Conservation (phyloP, 2,888 invertebrate genomes). For the Tortricodes alternella region DNA sequence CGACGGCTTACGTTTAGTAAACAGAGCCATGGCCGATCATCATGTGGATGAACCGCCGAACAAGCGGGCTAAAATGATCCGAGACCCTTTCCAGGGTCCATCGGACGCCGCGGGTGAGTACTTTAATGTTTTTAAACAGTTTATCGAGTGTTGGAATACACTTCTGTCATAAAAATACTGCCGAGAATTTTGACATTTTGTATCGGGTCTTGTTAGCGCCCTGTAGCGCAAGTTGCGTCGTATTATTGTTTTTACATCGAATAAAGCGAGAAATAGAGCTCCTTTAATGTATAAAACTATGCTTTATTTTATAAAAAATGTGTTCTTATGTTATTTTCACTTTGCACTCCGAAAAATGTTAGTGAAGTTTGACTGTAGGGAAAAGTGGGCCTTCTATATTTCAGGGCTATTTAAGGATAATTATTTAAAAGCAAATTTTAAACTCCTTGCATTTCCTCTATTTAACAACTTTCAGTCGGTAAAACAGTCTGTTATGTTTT, state of each 20-base stretch:
- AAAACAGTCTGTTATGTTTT: neutral
- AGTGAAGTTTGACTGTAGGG: neutral
- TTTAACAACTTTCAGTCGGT: neutral
- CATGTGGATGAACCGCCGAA: constrained; percentile 97
- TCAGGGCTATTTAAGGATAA: neutral
- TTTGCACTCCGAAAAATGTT: constrained; percentile 5
- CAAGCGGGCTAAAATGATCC: constrained; percentile 96
- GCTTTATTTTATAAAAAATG: constrained; percentile 14
- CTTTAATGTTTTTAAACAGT: constrained; percentile 64
- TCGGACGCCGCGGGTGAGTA: constrained; percentile 91
- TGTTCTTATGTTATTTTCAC: neutral
- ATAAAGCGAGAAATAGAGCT: constrained; percentile 5
- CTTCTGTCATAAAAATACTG: constrained; percentile 75
- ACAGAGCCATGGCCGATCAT: constrained; percentile 96
- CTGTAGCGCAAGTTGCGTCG: constrained; percentile 30
- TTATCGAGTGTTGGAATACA: constrained; percentile 61
- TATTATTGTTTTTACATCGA: constrained; percentile 18
- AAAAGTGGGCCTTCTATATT: constrained; percentile 7
- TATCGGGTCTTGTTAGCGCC: constrained; percentile 28
- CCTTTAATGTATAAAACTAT: constrained; percentile 57
- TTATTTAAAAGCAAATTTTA: neutral
- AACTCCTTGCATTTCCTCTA: neutral
- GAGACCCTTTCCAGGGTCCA: constrained; percentile 91
- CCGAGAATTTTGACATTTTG: constrained; percentile 49
- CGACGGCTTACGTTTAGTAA: constrained; percentile 86